Conservation (phyloP, 1,140 invertebrate genomes). For the Trichonephila inaurata region DNA sequence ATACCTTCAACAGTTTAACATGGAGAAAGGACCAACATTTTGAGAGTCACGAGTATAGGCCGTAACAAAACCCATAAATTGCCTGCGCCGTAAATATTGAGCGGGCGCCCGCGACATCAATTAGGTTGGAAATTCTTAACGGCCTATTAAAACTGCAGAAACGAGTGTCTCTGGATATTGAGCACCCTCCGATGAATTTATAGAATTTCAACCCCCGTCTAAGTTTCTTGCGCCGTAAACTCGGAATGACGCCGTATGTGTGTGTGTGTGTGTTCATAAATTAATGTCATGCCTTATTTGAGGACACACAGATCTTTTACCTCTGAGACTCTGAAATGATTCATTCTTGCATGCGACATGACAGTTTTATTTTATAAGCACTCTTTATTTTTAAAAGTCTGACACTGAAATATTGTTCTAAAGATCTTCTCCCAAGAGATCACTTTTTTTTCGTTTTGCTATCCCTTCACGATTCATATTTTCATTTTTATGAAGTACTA, state of each 20-base stretch:
- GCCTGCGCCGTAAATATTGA: constrained; percentile 25
- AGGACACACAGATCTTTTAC: no score
- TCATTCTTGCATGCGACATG: no score
- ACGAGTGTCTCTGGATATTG: neutral
- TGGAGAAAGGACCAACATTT: neutral
- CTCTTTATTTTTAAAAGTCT: no score
- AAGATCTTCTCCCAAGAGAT: no score
- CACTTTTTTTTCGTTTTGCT: no score
- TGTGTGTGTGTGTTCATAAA: no score
- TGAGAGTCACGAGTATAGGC: neutral
- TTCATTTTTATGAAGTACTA: no score
- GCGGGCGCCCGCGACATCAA: constrained; percentile 1
- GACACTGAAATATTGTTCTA: no score
- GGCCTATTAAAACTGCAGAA: constrained; percentile 43
- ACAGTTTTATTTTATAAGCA: no score
- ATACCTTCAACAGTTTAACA: neutral
- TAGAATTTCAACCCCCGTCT: neutral
- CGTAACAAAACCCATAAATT: constrained; percentile 33
- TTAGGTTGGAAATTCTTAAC: constrained; percentile 52
- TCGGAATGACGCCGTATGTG: neutral
- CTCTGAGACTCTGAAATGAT: no score
- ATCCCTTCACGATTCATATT: no score
- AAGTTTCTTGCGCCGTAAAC: neutral
- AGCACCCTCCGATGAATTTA: neutral
- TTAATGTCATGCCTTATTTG: no score